phyloP scores from a whole-genome alignment of 2,888 invertebrate genomes.

The Calephelis perditalis region DNA sequence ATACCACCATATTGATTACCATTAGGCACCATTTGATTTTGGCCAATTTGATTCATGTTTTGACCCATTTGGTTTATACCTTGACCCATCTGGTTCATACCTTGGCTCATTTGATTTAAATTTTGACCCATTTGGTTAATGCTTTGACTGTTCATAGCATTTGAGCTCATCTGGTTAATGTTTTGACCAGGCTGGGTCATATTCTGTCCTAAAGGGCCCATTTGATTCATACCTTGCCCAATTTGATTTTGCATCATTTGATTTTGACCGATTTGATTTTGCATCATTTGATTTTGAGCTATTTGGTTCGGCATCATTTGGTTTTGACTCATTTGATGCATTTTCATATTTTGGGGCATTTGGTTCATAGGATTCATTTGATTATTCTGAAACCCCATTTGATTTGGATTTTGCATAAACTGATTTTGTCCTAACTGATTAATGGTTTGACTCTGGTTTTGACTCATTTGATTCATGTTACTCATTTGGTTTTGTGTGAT shows the following conservation, averaged over 20 bases:
- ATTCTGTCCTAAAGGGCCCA: conserved; percentile 32
- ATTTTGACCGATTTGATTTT: conserved; percentile 32
- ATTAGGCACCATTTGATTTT: conserved; percentile 49
- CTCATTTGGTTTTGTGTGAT: conserved; percentile 37
- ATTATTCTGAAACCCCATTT: conserved; percentile 39
- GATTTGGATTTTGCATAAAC: conserved; percentile 33
- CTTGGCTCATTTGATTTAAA: conserved; percentile 35
- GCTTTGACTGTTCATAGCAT: conserved; percentile 37
- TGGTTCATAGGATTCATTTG: conserved; percentile 36
- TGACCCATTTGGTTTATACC: conserved; percentile 38
- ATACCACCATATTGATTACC: conserved; percentile 55
- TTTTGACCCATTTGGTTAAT: conserved; percentile 39
- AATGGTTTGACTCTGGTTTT: conserved; percentile 30
- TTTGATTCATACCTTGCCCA: conserved; percentile 37
- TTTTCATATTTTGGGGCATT: conserved; percentile 32
- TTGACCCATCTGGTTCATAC: conserved; percentile 33
- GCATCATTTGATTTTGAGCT: too few species aligned
- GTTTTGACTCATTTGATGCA: conserved; percentile 27
- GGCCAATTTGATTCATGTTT: conserved; percentile 35
- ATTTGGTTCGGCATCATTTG: too few species aligned
- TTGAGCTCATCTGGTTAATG: conserved; percentile 45
- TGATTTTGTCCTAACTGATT: conserved; percentile 38
- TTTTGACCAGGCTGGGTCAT: conserved; percentile 35
- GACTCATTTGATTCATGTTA: conserved; percentile 34
- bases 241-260: conserved; percentile 38